A percentile compares a stretch with the other conserved stretches of the same genome.
These are phyloP conservation scores for Lateolabrax maculatus DNA, from an alignment of 2,797 vertebrate species.

Conservation along the genomic window DNA sequence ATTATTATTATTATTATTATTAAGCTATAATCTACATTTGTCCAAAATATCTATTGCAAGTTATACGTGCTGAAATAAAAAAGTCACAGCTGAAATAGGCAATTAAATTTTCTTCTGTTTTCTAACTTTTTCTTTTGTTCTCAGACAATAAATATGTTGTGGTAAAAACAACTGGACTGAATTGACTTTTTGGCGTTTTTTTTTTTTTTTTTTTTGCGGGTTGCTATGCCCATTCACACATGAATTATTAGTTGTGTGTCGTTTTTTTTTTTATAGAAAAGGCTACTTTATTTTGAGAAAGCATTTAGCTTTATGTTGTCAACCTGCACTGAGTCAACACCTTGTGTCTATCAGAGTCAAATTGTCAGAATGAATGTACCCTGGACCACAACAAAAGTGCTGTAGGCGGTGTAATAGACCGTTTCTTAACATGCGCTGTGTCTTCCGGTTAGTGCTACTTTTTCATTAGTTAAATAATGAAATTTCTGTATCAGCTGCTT, in stretches of 20 bases:
- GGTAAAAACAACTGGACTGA: not conserved
- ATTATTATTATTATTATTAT: not conserved
- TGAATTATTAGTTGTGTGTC: not conserved
- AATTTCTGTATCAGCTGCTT: not conserved
- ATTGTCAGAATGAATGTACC: not conserved
- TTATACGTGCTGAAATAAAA: not conserved
- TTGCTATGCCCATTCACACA: not conserved
- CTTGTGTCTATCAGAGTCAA: not conserved
- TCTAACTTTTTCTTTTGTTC: not conserved
- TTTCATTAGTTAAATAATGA: not conserved
- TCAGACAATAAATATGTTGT: not conserved
- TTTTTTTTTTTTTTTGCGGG: too few relatives aligned
- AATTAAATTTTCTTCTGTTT: too few relatives aligned
- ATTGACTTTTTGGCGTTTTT: too few relatives aligned
- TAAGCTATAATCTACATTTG: too few relatives aligned
- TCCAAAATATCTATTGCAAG: not conserved
- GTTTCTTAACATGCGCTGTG: not conserved
- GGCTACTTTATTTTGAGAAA: not conserved
- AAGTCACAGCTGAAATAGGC: not conserved
- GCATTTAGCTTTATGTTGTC: not conserved
- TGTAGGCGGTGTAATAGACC: not conserved
- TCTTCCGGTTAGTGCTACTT: not conserved
- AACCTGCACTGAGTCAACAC: not conserved
- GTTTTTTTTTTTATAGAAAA: not conserved
- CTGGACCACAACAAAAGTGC: not conserved